Base-by-base conservation (phyloP, 2,888 invertebrate genomes). In the Hybos culiciformis region DNA sequence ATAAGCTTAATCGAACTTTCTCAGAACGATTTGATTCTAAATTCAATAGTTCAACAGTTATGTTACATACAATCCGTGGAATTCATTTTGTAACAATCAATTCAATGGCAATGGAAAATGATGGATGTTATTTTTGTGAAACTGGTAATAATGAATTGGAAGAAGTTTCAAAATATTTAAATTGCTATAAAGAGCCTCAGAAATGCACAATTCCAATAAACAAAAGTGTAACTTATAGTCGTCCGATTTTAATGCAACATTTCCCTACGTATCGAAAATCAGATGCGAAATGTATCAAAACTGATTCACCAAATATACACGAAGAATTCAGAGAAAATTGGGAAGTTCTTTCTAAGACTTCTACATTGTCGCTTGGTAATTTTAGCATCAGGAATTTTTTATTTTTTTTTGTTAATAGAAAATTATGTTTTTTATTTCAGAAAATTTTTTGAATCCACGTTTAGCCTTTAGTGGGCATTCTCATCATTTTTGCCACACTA, bases 91-190 rank as follows among this genome's bases (percentile, higher is more conserved):
- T 97, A 6, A 68, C 92, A 33, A 69, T 97, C 29, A 98, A 97
- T 63, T 96, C 94, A 44, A 94, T 98, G 91, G 94, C 96, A 1
- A 74, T 98, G 72, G 88, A 97, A 64, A 87, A 87, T 2, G 97
- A 98, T 61, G 83, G 83, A 1, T 98, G 97, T 62, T 73, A 77
- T 48, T 70, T 97, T 34, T 98, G 97, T 63, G 68, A 71, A 26
- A 74, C 80, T n/a, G 91, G 94, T 3, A 77, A 81, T 54, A 58
- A 69, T 2, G 72, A 80, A 55, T 60, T 85, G 36, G 70, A 74
- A 48, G 71, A 71, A 33, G 9, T 44, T 54, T 40, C n/a, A 55
- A 57, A 42, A 46, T 49, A 52, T 29, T 41, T 57, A 17, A 48
- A 46, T 17, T 59, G 58, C 12, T 44, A 54, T 21, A 51, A 51